phyloP scores from a whole-genome alignment of 2,113 vertebrate genomes.

The Calyptommatus sinebrachiatus region DNA sequence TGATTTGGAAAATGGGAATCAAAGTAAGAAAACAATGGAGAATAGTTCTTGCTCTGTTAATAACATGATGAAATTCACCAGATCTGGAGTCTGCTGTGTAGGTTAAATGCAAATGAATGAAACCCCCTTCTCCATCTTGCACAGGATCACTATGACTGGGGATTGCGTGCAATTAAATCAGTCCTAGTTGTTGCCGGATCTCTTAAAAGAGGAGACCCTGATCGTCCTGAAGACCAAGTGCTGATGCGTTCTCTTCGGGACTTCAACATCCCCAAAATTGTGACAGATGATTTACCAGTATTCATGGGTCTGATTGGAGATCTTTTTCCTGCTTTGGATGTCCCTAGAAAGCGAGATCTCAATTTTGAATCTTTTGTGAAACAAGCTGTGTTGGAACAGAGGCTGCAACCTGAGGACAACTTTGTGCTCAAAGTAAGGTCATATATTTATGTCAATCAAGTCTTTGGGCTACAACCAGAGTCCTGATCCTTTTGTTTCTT shows the following conservation, averaged over 20 bases:
- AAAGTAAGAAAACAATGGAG: not conserved
- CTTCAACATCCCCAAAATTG: constrained; percentile 93
- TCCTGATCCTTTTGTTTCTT: not conserved
- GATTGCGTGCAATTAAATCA: constrained; percentile 92
- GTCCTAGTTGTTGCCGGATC: constrained; percentile 93
- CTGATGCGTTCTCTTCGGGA: constrained; percentile 93
- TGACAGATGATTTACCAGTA: constrained; percentile 89
- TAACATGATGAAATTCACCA: not conserved
- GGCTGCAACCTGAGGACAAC: constrained; percentile 90
- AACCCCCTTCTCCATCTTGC: accelerated
- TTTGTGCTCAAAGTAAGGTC: constrained; percentile 88
- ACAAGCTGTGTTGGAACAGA: constrained; percentile 84
- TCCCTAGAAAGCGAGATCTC: constrained; percentile 84
- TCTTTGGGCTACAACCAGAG: not conserved
- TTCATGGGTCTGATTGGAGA: constrained; percentile 92
- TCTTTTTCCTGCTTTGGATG: constrained; percentile 88
- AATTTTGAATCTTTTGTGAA: constrained; percentile 83
- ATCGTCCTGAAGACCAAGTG: constrained; percentile 88
- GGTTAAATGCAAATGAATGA: not conserved
- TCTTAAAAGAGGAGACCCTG: constrained; percentile 86
- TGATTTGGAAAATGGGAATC: not conserved
- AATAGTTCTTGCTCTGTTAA: not conserved
- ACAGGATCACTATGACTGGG: constrained; percentile 98
- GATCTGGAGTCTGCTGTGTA: not conserved
- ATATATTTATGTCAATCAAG: not conserved